Evolutionary conservation across 2,888 invertebrate genomes (phyloP), one percentile per base, ranked within the genome.

Genomic region (Dicycla oo): DNA sequence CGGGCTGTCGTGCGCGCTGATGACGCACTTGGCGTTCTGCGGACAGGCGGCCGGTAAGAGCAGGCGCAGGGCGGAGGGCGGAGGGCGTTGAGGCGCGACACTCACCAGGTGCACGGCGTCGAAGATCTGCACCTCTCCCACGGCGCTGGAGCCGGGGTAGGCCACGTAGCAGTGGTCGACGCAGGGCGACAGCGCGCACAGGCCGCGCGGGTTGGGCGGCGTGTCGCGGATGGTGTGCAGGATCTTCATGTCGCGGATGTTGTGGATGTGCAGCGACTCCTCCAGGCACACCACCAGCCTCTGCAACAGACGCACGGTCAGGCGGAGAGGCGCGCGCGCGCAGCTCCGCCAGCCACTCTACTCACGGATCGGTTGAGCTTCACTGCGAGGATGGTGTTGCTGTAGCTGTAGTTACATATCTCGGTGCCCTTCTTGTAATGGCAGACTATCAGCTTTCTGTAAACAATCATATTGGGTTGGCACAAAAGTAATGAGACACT

Each of bases 151-250:
- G 88, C 99, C 99, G 64, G 99, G 99, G 96, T 99, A 99, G 45
- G 99, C 99, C 86, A 99, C 97, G 95, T 98, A 98, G 94, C 99
- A 99, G 96, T 98, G 98, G 81, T 99, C 99, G 85, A 98, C 98
- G 94, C 97, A 97, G 68, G 98, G 97, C 76, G 99, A 98, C 67
- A 99, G 97, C 74, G 99, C 98, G 96, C 99, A 99, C 82, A 99
- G 96, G 30, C 99, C 99, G 88, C 97, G 97, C 71, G 98, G 98
- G 96, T 99, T 99, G 78, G 98, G 98, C 80, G 99, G 99, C 78
- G 99, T 99, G 94, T 99, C 99, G 88, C 99, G 97, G 92, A 99
- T 99, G 75, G 99, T 99, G 96, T 99, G 99, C 90, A 99, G 97
- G 83, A 99, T 98, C 96, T 99, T 99, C 99, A 99, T 99, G 94